Percentiles rank a stretch among this genome's conserved stretches.
Evolutionary conservation across 2,113 vertebrate genomes (phyloP).

Genomic region (Athene noctua): DNA sequence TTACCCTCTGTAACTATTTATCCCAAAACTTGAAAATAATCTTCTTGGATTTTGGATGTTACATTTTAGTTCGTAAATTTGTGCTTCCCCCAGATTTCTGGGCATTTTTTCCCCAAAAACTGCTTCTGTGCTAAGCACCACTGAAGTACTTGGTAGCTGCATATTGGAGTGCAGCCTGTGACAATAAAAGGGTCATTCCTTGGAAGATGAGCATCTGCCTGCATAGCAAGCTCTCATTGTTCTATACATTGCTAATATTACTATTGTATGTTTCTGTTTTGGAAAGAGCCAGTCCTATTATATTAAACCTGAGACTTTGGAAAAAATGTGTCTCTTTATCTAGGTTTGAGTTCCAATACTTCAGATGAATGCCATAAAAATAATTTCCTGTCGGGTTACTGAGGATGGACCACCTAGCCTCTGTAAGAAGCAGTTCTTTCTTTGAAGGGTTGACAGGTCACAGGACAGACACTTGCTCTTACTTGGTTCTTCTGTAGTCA

Average conservation of each 20-base stretch:
- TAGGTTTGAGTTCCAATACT: neutral
- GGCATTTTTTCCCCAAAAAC: rapidly evolving
- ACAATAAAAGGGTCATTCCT: neutral
- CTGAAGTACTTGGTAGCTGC: neutral
- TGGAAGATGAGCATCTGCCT: neutral
- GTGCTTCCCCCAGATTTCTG: rapidly evolving
- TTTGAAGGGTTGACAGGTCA: neutral
- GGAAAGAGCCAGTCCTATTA: neutral
- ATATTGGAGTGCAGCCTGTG: neutral
- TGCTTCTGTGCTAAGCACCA: neutral
- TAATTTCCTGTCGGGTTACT: neutral
- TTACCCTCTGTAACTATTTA: neutral
- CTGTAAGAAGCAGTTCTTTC: neutral
- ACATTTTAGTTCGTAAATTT: neutral
- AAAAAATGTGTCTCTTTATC: neutral
- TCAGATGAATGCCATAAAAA: neutral
- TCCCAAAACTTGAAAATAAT: neutral
- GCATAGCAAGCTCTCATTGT: neutral
- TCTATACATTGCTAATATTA: neutral
- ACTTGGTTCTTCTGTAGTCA: neutral
- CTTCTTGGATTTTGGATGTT: neutral
- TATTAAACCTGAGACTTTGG: neutral
- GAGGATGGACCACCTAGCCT: neutral
- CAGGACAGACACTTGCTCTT: neutral
- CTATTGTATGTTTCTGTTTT: neutral